These are phyloP conservation scores for Oeneis ivallda DNA, from an alignment of 2,888 invertebrate species.

Conservation along the genomic window DNA sequence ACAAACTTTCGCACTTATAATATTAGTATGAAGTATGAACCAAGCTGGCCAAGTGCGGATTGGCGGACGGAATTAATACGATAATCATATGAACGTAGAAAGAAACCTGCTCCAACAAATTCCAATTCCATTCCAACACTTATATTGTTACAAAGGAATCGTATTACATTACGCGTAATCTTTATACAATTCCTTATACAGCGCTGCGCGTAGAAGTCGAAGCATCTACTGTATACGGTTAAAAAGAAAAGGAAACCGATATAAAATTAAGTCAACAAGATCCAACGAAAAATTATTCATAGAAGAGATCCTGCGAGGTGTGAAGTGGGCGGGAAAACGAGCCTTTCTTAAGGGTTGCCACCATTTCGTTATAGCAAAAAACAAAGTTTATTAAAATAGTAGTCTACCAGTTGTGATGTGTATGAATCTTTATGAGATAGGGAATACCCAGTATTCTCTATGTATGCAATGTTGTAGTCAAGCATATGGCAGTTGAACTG, in stretches of 20 bases:
- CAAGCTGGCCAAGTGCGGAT: too few relatives aligned
- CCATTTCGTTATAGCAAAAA: neutral
- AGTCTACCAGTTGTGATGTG: neutral
- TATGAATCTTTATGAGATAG: too few relatives aligned
- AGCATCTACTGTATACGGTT: constrained; percentile 32
- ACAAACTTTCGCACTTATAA: too few relatives aligned
- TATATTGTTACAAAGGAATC: constrained; percentile 16
- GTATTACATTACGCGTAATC: constrained; percentile 38
- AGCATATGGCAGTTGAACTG: too few relatives aligned
- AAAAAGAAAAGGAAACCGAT: constrained; percentile 56
- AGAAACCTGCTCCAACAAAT: constrained; percentile 3
- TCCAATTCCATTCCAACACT: constrained; percentile 23
- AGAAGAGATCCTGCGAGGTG: constrained; percentile 64
- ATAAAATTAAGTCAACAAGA: constrained; percentile 81
- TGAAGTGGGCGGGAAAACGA: constrained; percentile 40
- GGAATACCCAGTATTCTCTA: neutral
- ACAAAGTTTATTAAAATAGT: neutral
- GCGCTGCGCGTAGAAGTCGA: constrained; percentile 36
- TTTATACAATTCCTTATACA: constrained; percentile 39
- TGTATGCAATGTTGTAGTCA: neutral
- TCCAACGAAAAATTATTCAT: constrained; percentile 76
- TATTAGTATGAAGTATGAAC: too few relatives aligned
- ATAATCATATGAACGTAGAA: constrained; percentile 1
- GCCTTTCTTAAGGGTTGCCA: constrained; percentile 25
- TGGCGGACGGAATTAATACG: too few relatives aligned